Base-by-base conservation (phyloP, 2,888 invertebrate genomes). In the Ashinkailepas kermadecensis region DNA sequence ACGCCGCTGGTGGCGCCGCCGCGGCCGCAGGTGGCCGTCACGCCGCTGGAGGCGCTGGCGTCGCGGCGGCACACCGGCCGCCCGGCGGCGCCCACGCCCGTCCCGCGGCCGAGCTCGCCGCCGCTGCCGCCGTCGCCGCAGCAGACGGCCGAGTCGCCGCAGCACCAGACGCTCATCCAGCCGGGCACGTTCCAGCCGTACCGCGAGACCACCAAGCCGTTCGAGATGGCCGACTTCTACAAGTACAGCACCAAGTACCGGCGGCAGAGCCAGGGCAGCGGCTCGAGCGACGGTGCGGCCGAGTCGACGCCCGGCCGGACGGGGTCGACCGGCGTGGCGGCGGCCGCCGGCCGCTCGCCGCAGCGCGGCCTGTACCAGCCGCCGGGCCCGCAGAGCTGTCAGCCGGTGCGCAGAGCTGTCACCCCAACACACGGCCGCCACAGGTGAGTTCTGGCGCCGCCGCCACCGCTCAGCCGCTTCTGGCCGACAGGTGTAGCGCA, bases 211-310 rank as follows among this genome's bases (percentile, higher is more conserved):
- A 95, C 95, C 0, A 98, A 98, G 87, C 97, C 97, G 7, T 98
- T 97, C 89, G 97, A 97, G 90, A 96, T 97, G 95, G 93, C 96
- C 0, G 98, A 98, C 88, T 97, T 96, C 88, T 98, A 97, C 88
- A 98, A 97, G 88, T 98, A 98, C 88, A 97, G 97, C 81, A 96
- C 96, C 10, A 96, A 96, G 87, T 95, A 94, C 87, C 91, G 96
- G 83, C 92, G 95, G 85, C 91, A 90, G 83, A 84, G 83, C 83
- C 79, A 83, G n/a, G 81, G 82, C 86, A 88, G 82, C 86, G 54
- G 74, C 85, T 15, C 88, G 78, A 3, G 86, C 86, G 12, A 88
- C 85, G 54, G 87, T 89, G 79, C 83, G 83, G 13, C 81, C 80
- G 67, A 39, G 39, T 39, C 39, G 39, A 39, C 39, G 39, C 39